A percentile compares a stretch with the other conserved stretches of the same genome.
Conservation (phyloP, 1,140 invertebrate species). For the Pseudomyrmex gracilis region DNA sequence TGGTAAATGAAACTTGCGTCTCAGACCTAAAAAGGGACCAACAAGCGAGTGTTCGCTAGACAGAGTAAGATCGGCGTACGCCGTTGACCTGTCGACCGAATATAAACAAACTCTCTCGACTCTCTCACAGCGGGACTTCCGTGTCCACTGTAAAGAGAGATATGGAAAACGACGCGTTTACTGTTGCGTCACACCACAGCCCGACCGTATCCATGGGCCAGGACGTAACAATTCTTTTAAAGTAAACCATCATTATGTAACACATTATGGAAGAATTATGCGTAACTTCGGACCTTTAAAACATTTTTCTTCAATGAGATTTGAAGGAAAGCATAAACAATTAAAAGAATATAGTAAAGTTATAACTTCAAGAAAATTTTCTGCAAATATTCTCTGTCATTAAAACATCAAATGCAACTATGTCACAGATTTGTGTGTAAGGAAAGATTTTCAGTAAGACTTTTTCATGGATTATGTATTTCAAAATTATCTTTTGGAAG, state of each 20-base stretch:
- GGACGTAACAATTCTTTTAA: no score
- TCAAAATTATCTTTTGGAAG: conserved; percentile 5
- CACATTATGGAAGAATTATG: conserved; percentile 9
- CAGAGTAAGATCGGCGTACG: no score
- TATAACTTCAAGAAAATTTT: conserved; percentile 3
- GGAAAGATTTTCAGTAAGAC: neutral
- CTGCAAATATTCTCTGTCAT: conserved; percentile 4
- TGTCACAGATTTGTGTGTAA: conserved; percentile 18
- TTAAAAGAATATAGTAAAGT: conserved; percentile 3
- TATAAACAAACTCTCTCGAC: no score
- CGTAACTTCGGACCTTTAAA: neutral
- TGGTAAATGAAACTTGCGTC: no score
- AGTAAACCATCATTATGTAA: conserved; percentile 16
- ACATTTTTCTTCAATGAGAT: conserved; percentile 16
- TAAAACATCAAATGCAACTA: conserved; percentile 27
- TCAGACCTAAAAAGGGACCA: no score
- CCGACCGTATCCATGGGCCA: no score
- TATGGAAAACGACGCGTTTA: no score
- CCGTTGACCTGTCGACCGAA: no score
- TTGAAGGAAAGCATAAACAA: conserved; percentile 12
- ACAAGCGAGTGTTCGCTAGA: no score
- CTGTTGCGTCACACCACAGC: no score
- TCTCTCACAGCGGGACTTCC: no score
- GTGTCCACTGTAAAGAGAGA: no score
- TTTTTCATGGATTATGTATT: neutral